A percentile compares a stretch with the other conserved stretches of the same genome.
These are phyloP conservation scores for Daboia siamensis DNA, from an alignment of 2,113 vertebrate genomes.

Conservation along the genomic window DNA sequence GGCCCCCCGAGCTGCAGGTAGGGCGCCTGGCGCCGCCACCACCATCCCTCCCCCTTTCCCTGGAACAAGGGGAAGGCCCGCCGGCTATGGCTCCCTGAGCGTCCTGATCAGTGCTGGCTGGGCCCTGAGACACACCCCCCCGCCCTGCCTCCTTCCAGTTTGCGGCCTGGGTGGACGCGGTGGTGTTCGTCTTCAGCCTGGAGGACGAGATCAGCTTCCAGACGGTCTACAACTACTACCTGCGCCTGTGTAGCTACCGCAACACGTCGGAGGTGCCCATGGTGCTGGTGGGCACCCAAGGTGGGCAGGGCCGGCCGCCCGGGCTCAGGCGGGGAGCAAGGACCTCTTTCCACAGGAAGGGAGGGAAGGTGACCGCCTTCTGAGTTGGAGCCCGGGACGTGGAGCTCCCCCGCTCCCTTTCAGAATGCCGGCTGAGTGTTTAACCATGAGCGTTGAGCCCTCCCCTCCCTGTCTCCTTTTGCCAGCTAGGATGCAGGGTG, in stretches of 20 bases:
- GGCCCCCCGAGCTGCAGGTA: conserved; percentile 95
- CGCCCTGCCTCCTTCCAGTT: conserved; percentile 71
- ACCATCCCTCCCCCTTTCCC: not conserved
- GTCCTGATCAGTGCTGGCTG: accelerated
- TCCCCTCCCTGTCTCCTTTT: not conserved
- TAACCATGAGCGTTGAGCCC: not conserved
- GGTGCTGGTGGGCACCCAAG: conserved; percentile 98
- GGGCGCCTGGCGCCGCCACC: accelerated
- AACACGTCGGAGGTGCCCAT: conserved; percentile 95
- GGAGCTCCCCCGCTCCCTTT: not conserved
- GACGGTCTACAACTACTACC: conserved; percentile 98
- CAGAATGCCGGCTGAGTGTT: not conserved
- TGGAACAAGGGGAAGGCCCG: not conserved
- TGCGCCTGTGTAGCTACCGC: conserved; percentile 94
- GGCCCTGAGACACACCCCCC: not conserved
- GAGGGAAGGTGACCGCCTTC: too few relatives aligned
- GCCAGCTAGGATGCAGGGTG: too few relatives aligned
- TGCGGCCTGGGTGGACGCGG: conserved; percentile 96
- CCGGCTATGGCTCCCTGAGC: too few relatives aligned
- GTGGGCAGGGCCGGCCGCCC: conserved; percentile 64
- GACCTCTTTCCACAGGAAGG: accelerated
- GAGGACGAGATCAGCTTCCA: conserved; percentile 99
- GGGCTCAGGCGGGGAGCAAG: accelerated
- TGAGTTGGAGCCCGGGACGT: not conserved
- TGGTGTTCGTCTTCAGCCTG: conserved; percentile 98